phyloP scores from a whole-genome alignment of 23 tunicate genomes.

The Botrylloides violaceus region DNA sequence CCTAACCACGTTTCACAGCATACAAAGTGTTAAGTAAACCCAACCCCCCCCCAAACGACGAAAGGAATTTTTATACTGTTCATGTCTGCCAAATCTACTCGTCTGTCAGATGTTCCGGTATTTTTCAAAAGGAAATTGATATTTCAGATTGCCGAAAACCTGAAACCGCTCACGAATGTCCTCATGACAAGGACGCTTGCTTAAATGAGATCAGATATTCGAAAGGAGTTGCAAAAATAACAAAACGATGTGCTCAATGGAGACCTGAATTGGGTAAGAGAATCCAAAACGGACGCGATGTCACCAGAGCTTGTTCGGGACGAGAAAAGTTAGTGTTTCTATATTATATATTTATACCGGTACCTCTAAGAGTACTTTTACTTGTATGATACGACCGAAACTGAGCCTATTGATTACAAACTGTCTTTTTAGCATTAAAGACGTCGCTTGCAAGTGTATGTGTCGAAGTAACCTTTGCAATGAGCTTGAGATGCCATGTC shows the following conservation, averaged over 20 bases:
- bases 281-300: conserved; percentile 41
- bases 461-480: conserved; percentile 86
- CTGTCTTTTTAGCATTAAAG: conserved; percentile 30
- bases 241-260: conserved; percentile 64
- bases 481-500: conserved; percentile 58
- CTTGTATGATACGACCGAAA: background rate
- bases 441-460: conserved; percentile 56
- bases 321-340: conserved; percentile 34
- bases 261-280: conserved; percentile 26
- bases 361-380: background rate
- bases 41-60: background rate
- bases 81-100: background rate
- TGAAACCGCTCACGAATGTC: conserved; percentile 3
- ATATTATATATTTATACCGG: background rate
- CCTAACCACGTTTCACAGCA: background rate
- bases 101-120: background rate
- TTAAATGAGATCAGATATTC: conserved; percentile 63
- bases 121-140: background rate
- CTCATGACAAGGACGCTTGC: conserved; percentile 52
- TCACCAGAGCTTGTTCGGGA: conserved; percentile 53
- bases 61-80: too few relatives aligned
- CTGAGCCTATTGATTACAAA: background rate
- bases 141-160: conserved; percentile 3
- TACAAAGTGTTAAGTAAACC: background rate
- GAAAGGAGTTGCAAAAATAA: conserved; percentile 39